Evolutionary conservation across 37 sponge, comb jelly and placozoan species (phyloP).

Genomic region (Beroe ovata): DNA sequence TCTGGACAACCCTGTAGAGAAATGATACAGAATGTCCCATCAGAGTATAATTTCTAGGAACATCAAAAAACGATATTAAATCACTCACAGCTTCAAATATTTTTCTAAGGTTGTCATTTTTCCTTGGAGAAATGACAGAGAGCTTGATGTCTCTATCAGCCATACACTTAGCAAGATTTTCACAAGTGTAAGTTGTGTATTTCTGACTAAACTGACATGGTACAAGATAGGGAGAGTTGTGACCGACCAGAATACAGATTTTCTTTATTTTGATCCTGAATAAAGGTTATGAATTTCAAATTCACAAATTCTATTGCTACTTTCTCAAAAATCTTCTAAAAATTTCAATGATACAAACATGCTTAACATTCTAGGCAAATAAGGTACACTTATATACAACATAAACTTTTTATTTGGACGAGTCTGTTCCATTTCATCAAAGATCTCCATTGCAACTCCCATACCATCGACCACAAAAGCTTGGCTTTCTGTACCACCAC

Average conservation of each 20-base stretch:
- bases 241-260: slow-evolving; percentile 40
- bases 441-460: slow-evolving; percentile 42
- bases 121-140: slow-evolving; percentile 17
- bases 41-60: too few relatives aligned
- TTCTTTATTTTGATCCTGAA: slow-evolving; percentile 16
- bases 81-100: slow-evolving; percentile 59
- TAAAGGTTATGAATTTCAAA: neutral
- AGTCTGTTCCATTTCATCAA: slow-evolving; percentile 50
- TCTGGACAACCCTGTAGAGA: slow-evolving; percentile 10
- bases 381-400: too few relatives aligned
- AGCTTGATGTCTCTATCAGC: slow-evolving; percentile 45
- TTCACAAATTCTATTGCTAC: neutral
- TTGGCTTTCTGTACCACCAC: slow-evolving; percentile 37
- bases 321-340: neutral
- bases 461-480: slow-evolving; percentile 64
- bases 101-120: slow-evolving; percentile 31
- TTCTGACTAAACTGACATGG: slow-evolving; percentile 59
- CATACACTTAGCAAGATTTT: slow-evolving; percentile 50
- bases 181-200: slow-evolving; percentile 14
- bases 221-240: slow-evolving; percentile 28
- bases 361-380: too few relatives aligned
- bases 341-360: neutral
- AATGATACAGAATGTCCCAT: too few relatives aligned
- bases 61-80: too few relatives aligned
- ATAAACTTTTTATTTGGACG: slow-evolving; percentile 40